These are phyloP conservation scores for Heliconius eleuchia DNA, from an alignment of 1,140 invertebrate genomes.

Conservation along the genomic window DNA sequence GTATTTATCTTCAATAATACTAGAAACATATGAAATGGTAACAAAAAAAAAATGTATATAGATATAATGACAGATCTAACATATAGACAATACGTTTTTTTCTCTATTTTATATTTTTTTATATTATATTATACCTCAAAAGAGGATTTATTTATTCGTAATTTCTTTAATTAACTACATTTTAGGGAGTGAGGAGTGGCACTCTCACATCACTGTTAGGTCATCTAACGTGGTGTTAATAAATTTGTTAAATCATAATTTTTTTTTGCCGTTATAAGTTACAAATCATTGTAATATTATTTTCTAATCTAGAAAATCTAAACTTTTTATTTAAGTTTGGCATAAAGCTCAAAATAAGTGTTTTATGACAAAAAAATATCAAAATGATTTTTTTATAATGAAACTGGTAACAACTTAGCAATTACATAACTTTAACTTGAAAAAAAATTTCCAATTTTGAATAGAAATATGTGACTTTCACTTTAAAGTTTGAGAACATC, in stretches of 20 bases:
- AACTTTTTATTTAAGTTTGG: background rate
- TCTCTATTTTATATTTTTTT: background rate
- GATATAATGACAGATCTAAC: background rate
- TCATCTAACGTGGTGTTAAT: background rate
- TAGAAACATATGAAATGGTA: background rate
- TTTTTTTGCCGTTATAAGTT: background rate
- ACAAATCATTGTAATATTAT: background rate
- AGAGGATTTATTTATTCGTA: constrained; percentile 3
- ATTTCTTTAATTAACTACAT: constrained; percentile 1
- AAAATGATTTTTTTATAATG: background rate
- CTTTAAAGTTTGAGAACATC: no score
- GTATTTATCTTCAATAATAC: background rate
- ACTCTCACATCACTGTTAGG: background rate
- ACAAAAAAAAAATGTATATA: background rate
- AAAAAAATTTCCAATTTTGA: background rate
- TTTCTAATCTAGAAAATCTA: background rate
- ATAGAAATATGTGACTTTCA: no score
- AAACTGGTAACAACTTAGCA: background rate
- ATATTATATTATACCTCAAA: constrained; percentile 5
- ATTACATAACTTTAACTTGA: background rate
- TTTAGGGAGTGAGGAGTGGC: background rate
- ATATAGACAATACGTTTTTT: constrained; percentile 2
- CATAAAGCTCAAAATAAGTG: background rate
- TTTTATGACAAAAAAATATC: no score
- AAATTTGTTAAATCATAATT: background rate